Conservation (phyloP, 2,888 invertebrate genomes). For the Calliopum simillimum region DNA sequence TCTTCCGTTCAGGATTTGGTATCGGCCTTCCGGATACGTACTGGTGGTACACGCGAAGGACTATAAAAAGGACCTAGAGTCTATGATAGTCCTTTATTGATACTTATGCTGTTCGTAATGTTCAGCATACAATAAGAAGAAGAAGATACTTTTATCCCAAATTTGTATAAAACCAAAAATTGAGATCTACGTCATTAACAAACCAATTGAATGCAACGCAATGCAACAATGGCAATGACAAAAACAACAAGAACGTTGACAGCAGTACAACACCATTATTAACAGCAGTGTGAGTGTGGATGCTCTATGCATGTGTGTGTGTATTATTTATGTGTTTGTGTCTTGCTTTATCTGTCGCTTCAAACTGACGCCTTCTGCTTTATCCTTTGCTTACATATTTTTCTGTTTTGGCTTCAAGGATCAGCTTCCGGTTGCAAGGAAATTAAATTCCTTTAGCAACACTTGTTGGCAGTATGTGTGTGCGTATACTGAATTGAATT, state of each 20-base stretch:
- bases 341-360: neutral
- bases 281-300: neutral
- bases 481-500: too few relatives aligned
- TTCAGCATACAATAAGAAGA: too few relatives aligned
- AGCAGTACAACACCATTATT: slow-evolving; percentile 17
- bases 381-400: too few relatives aligned
- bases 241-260: slow-evolving; percentile 6
- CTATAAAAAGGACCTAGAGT: too few relatives aligned
- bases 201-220: slow-evolving; percentile 21
- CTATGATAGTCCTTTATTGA: too few relatives aligned
- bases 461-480: too few relatives aligned
- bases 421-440: slow-evolving; percentile 23
- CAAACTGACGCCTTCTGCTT: neutral
- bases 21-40: too few relatives aligned
- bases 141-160: too few relatives aligned
- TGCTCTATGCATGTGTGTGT: neutral
- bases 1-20: too few relatives aligned
- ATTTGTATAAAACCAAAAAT: too few relatives aligned
- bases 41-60: too few relatives aligned
- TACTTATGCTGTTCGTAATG: too few relatives aligned
- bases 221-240: slow-evolving; percentile 6
- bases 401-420: neutral
- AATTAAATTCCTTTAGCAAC: slow-evolving; percentile 13
- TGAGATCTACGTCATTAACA: slow-evolving; percentile 3
- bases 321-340: neutral